Conservation (phyloP, 2,113 vertebrate genomes). For the Psilopsiagon aurifrons region DNA sequence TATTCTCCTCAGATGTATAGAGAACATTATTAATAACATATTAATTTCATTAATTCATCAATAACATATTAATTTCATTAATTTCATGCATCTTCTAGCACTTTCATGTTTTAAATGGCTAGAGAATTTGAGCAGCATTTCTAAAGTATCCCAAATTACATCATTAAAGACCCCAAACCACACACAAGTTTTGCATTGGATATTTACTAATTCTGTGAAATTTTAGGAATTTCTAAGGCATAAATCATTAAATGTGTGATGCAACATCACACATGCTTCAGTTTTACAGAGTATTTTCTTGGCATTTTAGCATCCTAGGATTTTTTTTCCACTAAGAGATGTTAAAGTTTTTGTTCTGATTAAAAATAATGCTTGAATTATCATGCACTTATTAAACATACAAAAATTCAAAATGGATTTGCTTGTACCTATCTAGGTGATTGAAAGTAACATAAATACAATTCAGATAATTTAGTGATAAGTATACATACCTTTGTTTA, state of each 20-base stretch:
- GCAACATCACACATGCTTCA: background rate
- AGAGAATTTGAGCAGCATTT: background rate
- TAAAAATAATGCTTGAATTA: background rate
- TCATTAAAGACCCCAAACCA: background rate
- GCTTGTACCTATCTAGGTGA: background rate
- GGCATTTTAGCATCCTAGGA: background rate
- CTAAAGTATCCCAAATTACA: background rate
- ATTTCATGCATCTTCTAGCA: background rate
- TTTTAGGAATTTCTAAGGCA: background rate
- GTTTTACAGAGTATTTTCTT: background rate
- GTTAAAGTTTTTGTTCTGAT: background rate
- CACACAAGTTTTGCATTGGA: background rate
- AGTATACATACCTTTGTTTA: conserved; percentile 25
- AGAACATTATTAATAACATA: background rate
- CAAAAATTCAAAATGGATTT: background rate
- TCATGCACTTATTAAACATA: background rate
- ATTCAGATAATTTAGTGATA: background rate
- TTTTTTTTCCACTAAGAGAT: background rate
- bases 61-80: background rate
- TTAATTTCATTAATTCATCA: background rate
- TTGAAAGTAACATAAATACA: background rate
- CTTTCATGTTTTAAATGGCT: background rate
- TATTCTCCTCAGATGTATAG: background rate
- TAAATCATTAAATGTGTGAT: background rate
- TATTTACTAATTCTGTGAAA: background rate